Percentiles rank a stretch among this genome's conserved stretches.
phyloP scores from a whole-genome alignment of 2,888 invertebrate species.

The Siphlonurus alternatus region DNA sequence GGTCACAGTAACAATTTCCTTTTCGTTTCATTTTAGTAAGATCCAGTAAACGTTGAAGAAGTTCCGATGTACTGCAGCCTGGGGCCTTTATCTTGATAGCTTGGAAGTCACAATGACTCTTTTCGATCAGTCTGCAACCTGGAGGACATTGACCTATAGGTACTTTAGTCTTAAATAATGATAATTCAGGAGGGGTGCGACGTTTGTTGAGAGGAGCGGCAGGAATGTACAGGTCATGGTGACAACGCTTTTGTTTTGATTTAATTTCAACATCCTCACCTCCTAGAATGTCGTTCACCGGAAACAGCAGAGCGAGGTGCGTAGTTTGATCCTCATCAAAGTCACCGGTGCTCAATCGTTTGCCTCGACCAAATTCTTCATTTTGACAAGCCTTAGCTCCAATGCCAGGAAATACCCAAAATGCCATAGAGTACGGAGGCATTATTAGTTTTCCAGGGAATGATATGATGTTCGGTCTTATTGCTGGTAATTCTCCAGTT shows the following conservation, averaged over 20 bases:
- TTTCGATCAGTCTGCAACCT: not conserved
- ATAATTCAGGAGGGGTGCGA: not conserved
- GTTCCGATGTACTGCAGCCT: not conserved
- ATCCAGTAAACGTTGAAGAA: not conserved
- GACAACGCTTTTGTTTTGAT: not conserved
- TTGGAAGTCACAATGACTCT: not conserved
- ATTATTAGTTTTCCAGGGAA: not conserved
- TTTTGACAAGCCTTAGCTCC: not conserved
- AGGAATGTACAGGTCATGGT: not conserved
- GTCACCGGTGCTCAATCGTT: not conserved
- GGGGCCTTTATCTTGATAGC: not conserved
- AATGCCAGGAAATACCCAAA: not conserved
- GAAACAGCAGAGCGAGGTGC: not conserved
- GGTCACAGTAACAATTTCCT: not conserved
- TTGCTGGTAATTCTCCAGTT: not conserved
- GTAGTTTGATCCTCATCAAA: not conserved
- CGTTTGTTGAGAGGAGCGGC: not conserved
- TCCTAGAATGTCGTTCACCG: not conserved
- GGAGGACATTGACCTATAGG: not conserved
- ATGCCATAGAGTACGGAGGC: constrained; percentile 1
- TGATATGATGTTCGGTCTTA: not conserved
- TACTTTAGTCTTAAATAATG: not conserved
- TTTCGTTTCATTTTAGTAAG: not conserved
- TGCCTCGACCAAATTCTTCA: not conserved
- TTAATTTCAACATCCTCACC: not conserved